Base-by-base conservation (phyloP, 2,113 vertebrate species). In the Ictidomys tridecemlineatus region DNA sequence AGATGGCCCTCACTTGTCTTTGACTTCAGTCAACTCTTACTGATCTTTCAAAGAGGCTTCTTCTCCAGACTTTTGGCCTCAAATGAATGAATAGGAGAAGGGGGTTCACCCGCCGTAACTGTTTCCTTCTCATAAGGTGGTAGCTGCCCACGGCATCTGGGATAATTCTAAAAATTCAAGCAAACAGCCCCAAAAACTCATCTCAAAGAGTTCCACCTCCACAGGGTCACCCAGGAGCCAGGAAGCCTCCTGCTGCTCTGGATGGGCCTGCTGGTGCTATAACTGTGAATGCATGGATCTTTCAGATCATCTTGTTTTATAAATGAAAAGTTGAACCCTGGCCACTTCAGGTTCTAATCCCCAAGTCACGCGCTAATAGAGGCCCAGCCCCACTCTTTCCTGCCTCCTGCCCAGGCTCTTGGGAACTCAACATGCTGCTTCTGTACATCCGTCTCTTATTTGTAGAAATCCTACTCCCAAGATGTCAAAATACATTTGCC, bases 261-360 rank as follows among this genome's bases (percentile, higher is more conserved):
- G 24, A 42, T 65, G 26, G 56, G 20, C 42, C 0, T 3, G 39
- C 45, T 45, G 70, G 86, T 37, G 30, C 87, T 87, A 65, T 51
- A 0, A 2, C 74, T 87, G 61, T 37, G 67, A 72, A 85, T 80
- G 10, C 67, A 61, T 92, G 84, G 72, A 82, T 93, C 88, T 92
- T 93, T 82, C 67, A 91, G 58, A 85, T 67, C 92, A 67, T 94
- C 96, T 72, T 7, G 16, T 37, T 83, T 97, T 51, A 89, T 65
- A 95, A 95, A 87, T 86, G 70, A 95, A 92, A 96, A 88, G 42
- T 58, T 32, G 77, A 85, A 72, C 65, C 67, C 61, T 39, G 42
- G 45, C 37, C 45, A 0, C 45, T 77, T 58, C 37, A 4, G 3
- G 30, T 80, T 28, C 87, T 58, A 74, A 85, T 73, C 79, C 70